phyloP scores from a whole-genome alignment of 2,113 vertebrate genomes.

The Isurus oxyrinchus region DNA sequence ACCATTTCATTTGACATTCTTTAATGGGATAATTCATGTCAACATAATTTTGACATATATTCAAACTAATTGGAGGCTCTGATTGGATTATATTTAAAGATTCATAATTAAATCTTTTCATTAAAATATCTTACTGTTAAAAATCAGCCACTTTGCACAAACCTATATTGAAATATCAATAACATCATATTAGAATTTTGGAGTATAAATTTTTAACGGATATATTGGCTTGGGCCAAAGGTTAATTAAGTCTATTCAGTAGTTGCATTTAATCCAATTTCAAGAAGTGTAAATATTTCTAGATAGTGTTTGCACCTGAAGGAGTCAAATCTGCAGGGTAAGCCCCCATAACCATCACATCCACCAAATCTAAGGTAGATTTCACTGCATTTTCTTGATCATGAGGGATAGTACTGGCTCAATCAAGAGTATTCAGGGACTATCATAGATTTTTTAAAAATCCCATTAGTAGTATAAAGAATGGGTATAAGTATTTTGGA shows the following conservation, averaged over 20 bases:
- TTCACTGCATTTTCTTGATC: background rate
- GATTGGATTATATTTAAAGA: slow-evolving; percentile 21
- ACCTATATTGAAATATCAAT: slow-evolving; percentile 31
- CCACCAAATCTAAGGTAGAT: background rate
- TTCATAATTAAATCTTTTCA: slow-evolving; percentile 28
- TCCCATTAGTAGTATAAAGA: background rate
- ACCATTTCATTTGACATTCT: slow-evolving; percentile 3
- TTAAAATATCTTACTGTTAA: slow-evolving; percentile 15
- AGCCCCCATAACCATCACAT: background rate
- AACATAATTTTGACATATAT: slow-evolving; percentile 17
- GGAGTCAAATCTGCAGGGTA: background rate
- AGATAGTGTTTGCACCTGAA: background rate
- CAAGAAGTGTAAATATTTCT: background rate
- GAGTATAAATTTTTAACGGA: background rate
- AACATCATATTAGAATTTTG: slow-evolving; percentile 1
- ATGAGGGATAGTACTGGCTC: background rate
- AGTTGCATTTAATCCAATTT: background rate
- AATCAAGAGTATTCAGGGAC: too few species aligned
- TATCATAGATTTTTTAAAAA: background rate
- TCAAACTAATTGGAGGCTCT: background rate
- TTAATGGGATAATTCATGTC: slow-evolving; percentile 12
- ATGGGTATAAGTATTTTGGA: background rate
- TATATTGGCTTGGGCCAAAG: background rate
- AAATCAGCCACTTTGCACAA: slow-evolving; percentile 24
- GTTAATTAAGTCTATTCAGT: slow-evolving; percentile 22